Conservation (phyloP, 2,113 vertebrate genomes). For the Plectropomus leopardus region DNA sequence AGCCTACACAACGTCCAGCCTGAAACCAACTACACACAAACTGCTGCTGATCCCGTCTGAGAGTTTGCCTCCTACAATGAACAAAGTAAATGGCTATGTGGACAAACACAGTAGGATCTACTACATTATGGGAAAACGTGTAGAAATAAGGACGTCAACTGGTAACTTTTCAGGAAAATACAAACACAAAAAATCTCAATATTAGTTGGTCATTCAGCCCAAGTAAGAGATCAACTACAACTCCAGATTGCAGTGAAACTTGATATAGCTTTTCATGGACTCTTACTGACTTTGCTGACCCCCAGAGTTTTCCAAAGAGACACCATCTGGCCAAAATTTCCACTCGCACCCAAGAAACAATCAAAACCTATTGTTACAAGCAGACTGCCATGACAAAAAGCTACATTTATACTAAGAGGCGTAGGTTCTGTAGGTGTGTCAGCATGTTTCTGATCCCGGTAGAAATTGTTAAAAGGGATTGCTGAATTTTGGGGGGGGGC, state of each 20-base stretch:
- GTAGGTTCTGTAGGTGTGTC: background rate
- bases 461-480: background rate
- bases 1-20: slow-evolving; percentile 43
- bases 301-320: background rate
- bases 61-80: slow-evolving; percentile 17
- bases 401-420: background rate
- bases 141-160: too few species aligned
- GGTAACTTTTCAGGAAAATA: background rate
- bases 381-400: background rate
- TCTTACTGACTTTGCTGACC: background rate
- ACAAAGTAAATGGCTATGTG: background rate
- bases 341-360: background rate
- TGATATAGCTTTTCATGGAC: background rate
- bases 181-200: background rate
- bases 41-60: slow-evolving; percentile 44
- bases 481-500: too few species aligned
- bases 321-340: slow-evolving; percentile 13
- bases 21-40: slow-evolving; percentile 63
- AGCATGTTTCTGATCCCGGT: background rate
- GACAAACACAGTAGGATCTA: background rate
- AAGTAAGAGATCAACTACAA: too few species aligned
- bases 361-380: background rate
- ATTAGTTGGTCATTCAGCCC: too few species aligned
- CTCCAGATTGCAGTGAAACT: background rate
- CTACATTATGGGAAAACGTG: background rate